A percentile compares a stretch with the other conserved stretches of the same genome.
Conservation (phyloP, 2,113 vertebrate genomes). For the Aldabrachelys gigantea region DNA sequence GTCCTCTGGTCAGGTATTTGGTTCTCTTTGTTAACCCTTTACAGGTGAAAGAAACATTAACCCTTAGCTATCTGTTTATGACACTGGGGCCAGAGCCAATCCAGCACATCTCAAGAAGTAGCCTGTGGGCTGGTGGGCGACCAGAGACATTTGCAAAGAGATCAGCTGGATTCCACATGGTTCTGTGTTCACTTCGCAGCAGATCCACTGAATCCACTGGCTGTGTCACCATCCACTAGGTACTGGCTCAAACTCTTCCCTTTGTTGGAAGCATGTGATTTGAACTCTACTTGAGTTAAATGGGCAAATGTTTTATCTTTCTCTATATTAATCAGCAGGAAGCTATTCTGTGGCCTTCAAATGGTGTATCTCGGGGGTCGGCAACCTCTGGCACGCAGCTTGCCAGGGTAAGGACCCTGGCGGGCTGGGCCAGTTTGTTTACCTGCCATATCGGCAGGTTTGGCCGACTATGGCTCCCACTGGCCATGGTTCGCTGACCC, state of each 20-base stretch:
- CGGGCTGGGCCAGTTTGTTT: too few relatives aligned
- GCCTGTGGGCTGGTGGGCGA: constrained; percentile 17
- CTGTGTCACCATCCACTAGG: not conserved
- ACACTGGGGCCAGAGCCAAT: not conserved
- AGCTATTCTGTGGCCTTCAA: not conserved
- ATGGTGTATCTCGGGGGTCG: not conserved
- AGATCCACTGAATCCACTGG: constrained; percentile 30
- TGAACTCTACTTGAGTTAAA: not conserved
- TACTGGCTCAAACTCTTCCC: not conserved
- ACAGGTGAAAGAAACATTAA: too few relatives aligned
- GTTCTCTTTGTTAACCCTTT: too few relatives aligned
- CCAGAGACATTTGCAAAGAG: constrained; percentile 38
- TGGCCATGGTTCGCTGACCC: too few relatives aligned
- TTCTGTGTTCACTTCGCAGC: constrained; percentile 22
- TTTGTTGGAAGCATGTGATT: not conserved
- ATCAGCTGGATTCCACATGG: constrained; percentile 25
- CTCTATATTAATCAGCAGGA: not conserved
- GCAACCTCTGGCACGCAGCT: too few relatives aligned
- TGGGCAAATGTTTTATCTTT: not conserved
- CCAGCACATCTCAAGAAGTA: not conserved
- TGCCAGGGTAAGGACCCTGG: too few relatives aligned
- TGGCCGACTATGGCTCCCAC: too few relatives aligned
- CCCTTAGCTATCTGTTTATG: too few relatives aligned
- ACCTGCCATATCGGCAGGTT: too few relatives aligned
- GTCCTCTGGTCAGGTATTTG: too few relatives aligned